A percentile compares a stretch with the other conserved stretches of the same genome.
Conservation (phyloP, 2,888 invertebrate genomes). For the Oasisia sp. region DNA sequence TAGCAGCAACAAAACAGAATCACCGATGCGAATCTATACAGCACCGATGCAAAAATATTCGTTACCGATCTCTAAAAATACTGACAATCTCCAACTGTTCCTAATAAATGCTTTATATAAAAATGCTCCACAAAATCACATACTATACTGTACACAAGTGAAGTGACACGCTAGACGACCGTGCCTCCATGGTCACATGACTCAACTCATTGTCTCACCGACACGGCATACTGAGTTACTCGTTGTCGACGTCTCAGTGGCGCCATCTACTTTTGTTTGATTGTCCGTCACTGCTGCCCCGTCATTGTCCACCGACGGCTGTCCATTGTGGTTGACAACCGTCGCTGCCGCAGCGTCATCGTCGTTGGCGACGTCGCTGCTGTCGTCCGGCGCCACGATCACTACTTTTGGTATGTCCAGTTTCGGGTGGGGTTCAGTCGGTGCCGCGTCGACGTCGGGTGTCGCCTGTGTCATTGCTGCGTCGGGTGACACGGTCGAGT, state of each 20-base stretch:
- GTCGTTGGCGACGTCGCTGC: neutral
- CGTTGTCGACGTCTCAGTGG: neutral
- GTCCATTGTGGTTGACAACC: neutral
- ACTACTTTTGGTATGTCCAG: neutral
- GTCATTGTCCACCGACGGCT: neutral
- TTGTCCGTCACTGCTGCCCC: neutral
- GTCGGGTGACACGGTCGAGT: neutral
- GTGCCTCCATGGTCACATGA: neutral
- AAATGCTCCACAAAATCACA: neutral
- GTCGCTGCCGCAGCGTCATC: neutral
- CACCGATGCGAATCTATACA: neutral
- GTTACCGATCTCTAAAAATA: neutral
- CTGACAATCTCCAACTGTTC: neutral
- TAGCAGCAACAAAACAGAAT: neutral
- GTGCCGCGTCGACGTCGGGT: neutral
- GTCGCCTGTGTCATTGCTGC: neutral
- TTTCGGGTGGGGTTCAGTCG: neutral
- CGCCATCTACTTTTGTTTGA: neutral
- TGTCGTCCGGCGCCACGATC: neutral
- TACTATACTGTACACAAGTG: neutral
- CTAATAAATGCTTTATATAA: slow-evolving; percentile 17
- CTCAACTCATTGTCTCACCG: slow-evolving; percentile 2
- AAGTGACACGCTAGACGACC: neutral
- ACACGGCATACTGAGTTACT: neutral
- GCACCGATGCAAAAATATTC: slow-evolving; percentile 4